Evolutionary conservation across 2,888 invertebrate species (phyloP), one percentile per base, ranked within the genome.

Genomic region (Lasioglossum marginatum): DNA sequence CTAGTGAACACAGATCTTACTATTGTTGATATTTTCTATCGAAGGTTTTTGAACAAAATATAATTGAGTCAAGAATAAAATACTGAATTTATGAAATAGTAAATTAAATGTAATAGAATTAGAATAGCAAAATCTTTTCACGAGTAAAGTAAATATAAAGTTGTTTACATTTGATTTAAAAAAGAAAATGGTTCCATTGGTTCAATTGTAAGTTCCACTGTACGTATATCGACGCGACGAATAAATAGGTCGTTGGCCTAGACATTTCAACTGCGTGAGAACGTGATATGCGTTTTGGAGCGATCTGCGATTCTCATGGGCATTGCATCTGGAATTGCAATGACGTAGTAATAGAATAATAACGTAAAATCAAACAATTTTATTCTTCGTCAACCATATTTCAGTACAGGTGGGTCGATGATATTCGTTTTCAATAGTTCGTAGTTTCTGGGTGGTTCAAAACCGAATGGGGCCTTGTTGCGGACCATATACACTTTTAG

Each of bases 241-340:
- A 37, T n/a, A 68, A 40, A 68, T 68, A 23, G 68, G 68, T 68
- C 40, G 2, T 68, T 68, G 68, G 37, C 37, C 68, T 73, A 73
- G 68, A 68, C 68, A 68, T 68, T 68, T 68, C 68, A 68, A 23
- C 40, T 68, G 37, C 34, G 4, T 23, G 68, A n/a, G 68, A 37
- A 68, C 23, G 68, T 68, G 37, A n/a, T 68, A 37, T 68, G 34
- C n/a, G 40, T 68, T 68, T 68, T 68, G 40, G n/a, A 37, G 68
- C n/a, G 40, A 40, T 23, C 40, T 40, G 40, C 23, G 37, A 40
- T 14, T 68, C 68, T 68, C 10, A 5, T 37, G 37, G 23, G 40
- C 68, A 12, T 23, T 37, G 68, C 37, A n/a, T 40, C 37, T 68
- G n/a, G 34, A 40, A 68, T 34, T 37, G 23, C 37, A 68, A 37